phyloP scores from a whole-genome alignment of 2,113 vertebrate species.

The Platysteira castanea region DNA sequence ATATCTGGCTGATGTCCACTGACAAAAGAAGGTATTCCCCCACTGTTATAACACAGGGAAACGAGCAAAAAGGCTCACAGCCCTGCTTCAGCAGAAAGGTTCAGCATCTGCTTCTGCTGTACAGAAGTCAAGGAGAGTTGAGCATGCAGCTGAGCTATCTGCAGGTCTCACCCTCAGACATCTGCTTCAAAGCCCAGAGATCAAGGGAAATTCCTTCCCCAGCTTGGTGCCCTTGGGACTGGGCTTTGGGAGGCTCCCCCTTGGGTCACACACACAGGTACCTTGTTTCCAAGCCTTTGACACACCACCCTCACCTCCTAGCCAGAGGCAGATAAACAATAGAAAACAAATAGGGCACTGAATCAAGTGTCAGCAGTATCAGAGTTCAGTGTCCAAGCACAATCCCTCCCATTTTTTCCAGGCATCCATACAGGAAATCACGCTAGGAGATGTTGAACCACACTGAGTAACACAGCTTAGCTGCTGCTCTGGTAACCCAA shows the following conservation, averaged over 20 bases:
- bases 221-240: neutral
- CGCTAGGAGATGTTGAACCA: neutral
- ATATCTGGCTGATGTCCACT: neutral
- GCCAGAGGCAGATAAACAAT: neutral
- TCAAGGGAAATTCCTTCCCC: neutral
- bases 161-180: neutral
- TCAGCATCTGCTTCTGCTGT: neutral
- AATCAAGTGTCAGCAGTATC: neutral
- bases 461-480: neutral
- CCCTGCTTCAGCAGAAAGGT: neutral
- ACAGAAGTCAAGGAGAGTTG: neutral
- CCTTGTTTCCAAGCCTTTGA: neutral
- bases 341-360: neutral
- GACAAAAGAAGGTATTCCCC: neutral
- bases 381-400: neutral
- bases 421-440: neutral
- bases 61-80: neutral
- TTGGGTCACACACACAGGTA: neutral
- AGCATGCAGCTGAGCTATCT: neutral
- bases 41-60: neutral
- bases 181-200: neutral
- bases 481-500: neutral
- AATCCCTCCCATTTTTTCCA: neutral
- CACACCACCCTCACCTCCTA: neutral
- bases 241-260: neutral